Evolutionary conservation across 2,888 invertebrate genomes (phyloP).

Genomic region (Drosophila parthenogenetica): DNA sequence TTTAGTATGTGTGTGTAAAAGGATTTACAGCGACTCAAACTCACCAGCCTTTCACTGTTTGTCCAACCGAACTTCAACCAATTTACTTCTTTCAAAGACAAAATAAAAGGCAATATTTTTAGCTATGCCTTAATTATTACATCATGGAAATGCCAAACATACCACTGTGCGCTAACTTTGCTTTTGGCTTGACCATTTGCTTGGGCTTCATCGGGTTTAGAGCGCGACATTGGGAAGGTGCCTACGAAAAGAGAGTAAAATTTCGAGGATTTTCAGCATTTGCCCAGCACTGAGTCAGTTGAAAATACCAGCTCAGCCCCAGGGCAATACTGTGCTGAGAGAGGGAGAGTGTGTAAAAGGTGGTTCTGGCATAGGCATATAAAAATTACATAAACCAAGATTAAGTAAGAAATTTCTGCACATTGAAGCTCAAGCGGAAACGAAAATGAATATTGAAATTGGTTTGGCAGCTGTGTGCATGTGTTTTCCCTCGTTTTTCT

Average conservation of each 20-base stretch:
- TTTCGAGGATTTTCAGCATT: constrained; percentile 52
- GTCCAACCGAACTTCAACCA: too few relatives aligned
- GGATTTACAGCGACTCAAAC: too few relatives aligned
- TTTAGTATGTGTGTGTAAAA: too few relatives aligned
- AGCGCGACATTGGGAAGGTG: background rate
- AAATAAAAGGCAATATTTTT: too few relatives aligned
- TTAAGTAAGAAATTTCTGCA: constrained; percentile 62
- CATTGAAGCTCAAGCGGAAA: constrained; percentile 60
- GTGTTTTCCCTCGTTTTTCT: constrained; percentile 18
- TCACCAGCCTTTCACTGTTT: too few relatives aligned
- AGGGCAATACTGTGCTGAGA: background rate
- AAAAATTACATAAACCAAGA: constrained; percentile 69
- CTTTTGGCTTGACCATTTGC: constrained; percentile 49
- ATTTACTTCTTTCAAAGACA: too few relatives aligned
- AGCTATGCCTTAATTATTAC: too few relatives aligned
- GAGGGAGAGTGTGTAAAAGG: background rate
- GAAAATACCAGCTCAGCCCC: background rate
- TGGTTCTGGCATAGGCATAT: constrained; percentile 49
- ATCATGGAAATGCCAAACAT: background rate
- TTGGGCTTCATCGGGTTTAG: constrained; percentile 45
- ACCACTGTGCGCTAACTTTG: constrained; percentile 41
- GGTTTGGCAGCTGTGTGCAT: constrained; percentile 71
- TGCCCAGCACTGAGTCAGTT: constrained; percentile 17
- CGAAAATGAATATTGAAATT: constrained; percentile 80
- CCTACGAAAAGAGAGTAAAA: background rate